These are phyloP conservation scores for Ctenosaura bakeri DNA, from an alignment of 2,797 vertebrate genomes.

Conservation along the genomic window DNA sequence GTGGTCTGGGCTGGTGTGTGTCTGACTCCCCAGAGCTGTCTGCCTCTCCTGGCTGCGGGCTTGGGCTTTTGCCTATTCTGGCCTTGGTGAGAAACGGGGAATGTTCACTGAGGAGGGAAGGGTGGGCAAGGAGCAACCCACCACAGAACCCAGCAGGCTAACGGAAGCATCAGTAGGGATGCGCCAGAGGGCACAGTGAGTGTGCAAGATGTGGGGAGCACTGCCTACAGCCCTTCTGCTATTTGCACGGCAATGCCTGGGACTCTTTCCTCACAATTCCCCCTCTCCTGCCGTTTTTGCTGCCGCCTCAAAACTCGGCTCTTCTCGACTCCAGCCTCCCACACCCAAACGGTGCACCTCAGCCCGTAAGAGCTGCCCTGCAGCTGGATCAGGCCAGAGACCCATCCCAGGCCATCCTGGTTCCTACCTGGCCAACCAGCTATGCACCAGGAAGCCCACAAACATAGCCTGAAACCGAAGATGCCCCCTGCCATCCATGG, in stretches of 20 bases:
- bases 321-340: background rate
- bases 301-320: background rate
- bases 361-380: background rate
- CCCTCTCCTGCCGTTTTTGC: background rate
- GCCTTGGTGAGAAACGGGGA: background rate
- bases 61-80: no score
- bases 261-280: background rate
- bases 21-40: background rate
- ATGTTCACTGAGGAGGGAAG: background rate
- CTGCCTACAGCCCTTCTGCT: background rate
- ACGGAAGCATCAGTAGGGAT: background rate
- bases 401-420: background rate
- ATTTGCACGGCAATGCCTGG: background rate
- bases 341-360: no score
- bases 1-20: fast-evolving
- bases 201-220: no score
- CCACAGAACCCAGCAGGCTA: background rate
- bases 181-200: background rate
- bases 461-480: background rate
- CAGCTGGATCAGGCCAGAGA: background rate
- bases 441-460: background rate
- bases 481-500: no score
- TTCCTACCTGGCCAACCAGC: background rate
- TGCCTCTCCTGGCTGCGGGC: background rate
- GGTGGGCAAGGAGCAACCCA: no score